phyloP scores from a whole-genome alignment of 2,797 vertebrate species.

The Diplodus sargus region DNA sequence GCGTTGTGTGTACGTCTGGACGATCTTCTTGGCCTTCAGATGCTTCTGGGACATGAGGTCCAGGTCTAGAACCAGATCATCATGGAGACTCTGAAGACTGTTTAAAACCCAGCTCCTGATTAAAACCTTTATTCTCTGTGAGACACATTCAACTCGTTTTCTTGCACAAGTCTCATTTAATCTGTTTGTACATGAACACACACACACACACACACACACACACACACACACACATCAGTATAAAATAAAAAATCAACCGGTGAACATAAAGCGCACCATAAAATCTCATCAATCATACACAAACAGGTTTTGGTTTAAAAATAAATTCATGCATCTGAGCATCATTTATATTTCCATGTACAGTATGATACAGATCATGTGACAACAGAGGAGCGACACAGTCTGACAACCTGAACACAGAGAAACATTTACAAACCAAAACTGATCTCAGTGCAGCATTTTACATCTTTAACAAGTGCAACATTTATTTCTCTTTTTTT shows the following conservation, averaged over 20 bases:
- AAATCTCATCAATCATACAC: slow-evolving; percentile 57
- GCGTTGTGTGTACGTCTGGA: too few relatives aligned
- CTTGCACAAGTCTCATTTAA: slow-evolving; percentile 52
- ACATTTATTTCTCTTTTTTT: not conserved
- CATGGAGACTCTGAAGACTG: too few relatives aligned
- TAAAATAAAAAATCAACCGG: slow-evolving; percentile 51
- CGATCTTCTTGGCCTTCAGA: too few relatives aligned
- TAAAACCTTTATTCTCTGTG: too few relatives aligned
- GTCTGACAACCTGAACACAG: slow-evolving; percentile 61
- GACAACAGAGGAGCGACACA: slow-evolving; percentile 61
- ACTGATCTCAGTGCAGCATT: slow-evolving; percentile 38
- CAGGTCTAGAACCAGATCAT: too few relatives aligned
- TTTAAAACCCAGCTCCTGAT: too few relatives aligned
- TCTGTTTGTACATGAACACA: slow-evolving; percentile 37
- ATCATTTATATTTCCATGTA: slow-evolving; percentile 76
- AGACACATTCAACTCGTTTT: not conserved
- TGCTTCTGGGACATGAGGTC: too few relatives aligned
- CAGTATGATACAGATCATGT: slow-evolving; percentile 80
- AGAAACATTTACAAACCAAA: slow-evolving; percentile 6
- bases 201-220: slow-evolving; percentile 37
- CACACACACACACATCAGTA: slow-evolving; percentile 58
- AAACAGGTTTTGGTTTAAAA: slow-evolving; percentile 76
- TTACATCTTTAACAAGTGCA: slow-evolving; percentile 5
- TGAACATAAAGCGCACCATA: slow-evolving; percentile 59
- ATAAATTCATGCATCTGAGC: slow-evolving; percentile 86